phyloP scores from a whole-genome alignment of 2,797 vertebrate genomes.

The Helarctos malayanus region DNA sequence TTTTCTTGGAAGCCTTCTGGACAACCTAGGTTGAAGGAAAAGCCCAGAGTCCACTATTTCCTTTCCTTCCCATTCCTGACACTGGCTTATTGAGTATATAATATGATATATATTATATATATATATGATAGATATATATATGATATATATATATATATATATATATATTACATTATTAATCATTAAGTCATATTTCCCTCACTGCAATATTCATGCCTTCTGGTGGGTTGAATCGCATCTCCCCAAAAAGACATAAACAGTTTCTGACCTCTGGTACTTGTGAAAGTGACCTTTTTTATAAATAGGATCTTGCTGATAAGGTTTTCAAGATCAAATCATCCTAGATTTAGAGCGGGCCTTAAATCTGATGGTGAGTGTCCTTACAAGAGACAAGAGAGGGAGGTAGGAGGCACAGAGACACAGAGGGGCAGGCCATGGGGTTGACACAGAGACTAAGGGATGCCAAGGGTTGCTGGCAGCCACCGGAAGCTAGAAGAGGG shows the following conservation, averaged over 20 bases:
- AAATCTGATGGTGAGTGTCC: rapidly evolving
- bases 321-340: not conserved
- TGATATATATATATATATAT: not conserved
- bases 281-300: not conserved
- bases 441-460: not conserved
- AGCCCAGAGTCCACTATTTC: not conserved
- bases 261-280: not conserved
- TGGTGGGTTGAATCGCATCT: not conserved
- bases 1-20: not conserved
- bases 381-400: not conserved
- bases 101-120: not conserved
- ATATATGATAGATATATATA: too few relatives aligned
- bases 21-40: not conserved
- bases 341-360: not conserved
- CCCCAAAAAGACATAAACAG: not conserved
- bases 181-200: not conserved
- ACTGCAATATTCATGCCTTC: not conserved
- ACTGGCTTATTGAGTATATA: not conserved
- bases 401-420: not conserved
- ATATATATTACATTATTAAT: not conserved
- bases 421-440: not conserved
- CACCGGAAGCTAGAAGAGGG: rapidly evolving
- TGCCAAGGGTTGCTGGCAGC: rapidly evolving
- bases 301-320: not conserved
- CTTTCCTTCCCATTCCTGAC: not conserved